These are phyloP conservation scores for Miichthys miiuy DNA, from an alignment of 2,797 vertebrate species.

Conservation along the genomic window DNA sequence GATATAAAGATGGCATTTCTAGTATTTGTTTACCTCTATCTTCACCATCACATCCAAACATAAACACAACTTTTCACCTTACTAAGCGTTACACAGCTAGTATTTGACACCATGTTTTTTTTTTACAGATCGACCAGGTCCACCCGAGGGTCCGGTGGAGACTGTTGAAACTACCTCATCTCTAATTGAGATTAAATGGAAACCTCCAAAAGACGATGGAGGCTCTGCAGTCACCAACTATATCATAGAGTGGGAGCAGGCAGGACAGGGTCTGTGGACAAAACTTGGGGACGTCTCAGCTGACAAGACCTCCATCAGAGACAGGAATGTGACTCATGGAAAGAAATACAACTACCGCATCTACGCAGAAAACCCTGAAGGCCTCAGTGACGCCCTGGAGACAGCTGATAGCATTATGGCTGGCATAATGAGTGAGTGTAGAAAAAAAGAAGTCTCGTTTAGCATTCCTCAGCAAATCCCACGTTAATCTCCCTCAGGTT, in stretches of 20 bases:
- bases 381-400: slow-evolving; percentile 84
- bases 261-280: slow-evolving; percentile 84
- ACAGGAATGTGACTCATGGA: slow-evolving; percentile 84
- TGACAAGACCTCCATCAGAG: slow-evolving; percentile 82
- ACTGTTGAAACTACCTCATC: slow-evolving; percentile 78
- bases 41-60: not conserved
- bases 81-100: not conserved
- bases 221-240: slow-evolving; percentile 86
- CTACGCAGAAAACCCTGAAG: slow-evolving; percentile 86
- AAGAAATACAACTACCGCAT: slow-evolving; percentile 88
- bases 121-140: slow-evolving; percentile 86
- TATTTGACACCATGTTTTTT: slow-evolving; percentile 15
- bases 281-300: slow-evolving; percentile 82
- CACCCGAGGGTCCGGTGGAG: slow-evolving; percentile 88
- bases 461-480: slow-evolving; percentile 51
- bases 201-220: slow-evolving; percentile 85
- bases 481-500: slow-evolving; percentile 48
- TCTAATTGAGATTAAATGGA: slow-evolving; percentile 86
- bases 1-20: not conserved
- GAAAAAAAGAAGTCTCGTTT: slow-evolving; percentile 50
- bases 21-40: not conserved
- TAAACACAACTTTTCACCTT: not conserved
- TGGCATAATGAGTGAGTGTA: slow-evolving; percentile 85
- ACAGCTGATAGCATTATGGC: slow-evolving; percentile 86
- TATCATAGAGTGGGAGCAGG: slow-evolving; percentile 83